Conservation (phyloP, 2,797 vertebrate species). For the Melanotaenia pygmaea region DNA sequence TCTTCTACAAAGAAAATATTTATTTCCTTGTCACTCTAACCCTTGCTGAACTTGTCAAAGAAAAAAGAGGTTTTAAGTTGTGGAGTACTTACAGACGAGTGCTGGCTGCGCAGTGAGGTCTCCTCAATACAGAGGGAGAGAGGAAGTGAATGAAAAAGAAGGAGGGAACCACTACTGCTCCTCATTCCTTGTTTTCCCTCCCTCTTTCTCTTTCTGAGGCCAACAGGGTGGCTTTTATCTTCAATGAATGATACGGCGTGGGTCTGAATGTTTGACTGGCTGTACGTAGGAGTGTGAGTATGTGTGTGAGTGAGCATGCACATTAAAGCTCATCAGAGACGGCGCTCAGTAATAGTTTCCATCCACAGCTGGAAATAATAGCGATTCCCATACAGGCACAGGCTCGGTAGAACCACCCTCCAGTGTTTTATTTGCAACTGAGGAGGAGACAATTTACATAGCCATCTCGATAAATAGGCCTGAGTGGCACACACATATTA, state of each 20-base stretch:
- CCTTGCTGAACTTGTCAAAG: neutral
- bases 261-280: slow-evolving; percentile 66
- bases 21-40: slow-evolving; percentile 6
- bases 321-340: slow-evolving; percentile 77
- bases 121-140: slow-evolving; percentile 60
- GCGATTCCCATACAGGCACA: slow-evolving; percentile 78
- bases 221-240: slow-evolving; percentile 79
- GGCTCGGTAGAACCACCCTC: slow-evolving; percentile 74
- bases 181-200: slow-evolving; percentile 54
- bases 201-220: slow-evolving; percentile 59
- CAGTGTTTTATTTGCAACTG: slow-evolving; percentile 65
- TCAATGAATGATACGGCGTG: slow-evolving; percentile 68
- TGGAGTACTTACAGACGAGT: slow-evolving; percentile 78
- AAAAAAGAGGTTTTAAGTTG: slow-evolving; percentile 41
- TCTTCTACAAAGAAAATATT: neutral
- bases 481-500: slow-evolving; percentile 36
- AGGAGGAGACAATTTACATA: slow-evolving; percentile 60
- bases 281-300: slow-evolving; percentile 52
- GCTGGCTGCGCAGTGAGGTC: slow-evolving; percentile 62
- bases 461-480: slow-evolving; percentile 42
- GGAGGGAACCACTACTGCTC: slow-evolving; percentile 63
- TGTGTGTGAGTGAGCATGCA: slow-evolving; percentile 37
- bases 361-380: slow-evolving; percentile 89
- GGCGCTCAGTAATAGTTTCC: slow-evolving; percentile 86
- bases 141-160: slow-evolving; percentile 74